Evolutionary conservation across 2,797 vertebrate genomes (phyloP).

Genomic region (Kryptopterus vitreolus): DNA sequence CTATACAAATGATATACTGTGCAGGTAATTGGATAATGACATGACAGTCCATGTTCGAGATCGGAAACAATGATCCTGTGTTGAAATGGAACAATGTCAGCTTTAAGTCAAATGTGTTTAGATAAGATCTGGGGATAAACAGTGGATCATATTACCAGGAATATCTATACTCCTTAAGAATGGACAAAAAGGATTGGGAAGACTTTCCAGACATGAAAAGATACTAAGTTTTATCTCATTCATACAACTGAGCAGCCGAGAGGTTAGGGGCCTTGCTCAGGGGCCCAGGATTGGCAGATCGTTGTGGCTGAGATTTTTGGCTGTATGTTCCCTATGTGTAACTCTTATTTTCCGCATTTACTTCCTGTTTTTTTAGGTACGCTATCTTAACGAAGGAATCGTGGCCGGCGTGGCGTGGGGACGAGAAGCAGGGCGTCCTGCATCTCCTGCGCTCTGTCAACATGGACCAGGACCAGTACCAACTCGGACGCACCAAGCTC

Average conservation of each 20-base stretch:
- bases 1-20: background rate
- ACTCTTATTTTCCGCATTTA: background rate
- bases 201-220: too few species aligned
- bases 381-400: conserved; percentile 96
- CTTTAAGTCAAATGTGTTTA: conserved; percentile 4
- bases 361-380: conserved; percentile 74
- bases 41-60: background rate
- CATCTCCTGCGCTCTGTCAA: conserved; percentile 90
- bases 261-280: too few species aligned
- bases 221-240: too few species aligned
- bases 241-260: too few species aligned
- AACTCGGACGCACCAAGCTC: conserved; percentile 90
- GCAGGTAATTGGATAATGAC: conserved; percentile 14
- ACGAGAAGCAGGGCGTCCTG: conserved; percentile 92
- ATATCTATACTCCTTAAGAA: too few species aligned
- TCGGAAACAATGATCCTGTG: conserved; percentile 1
- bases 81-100: conserved; percentile 8
- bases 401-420: conserved; percentile 93
- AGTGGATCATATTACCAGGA: background rate
- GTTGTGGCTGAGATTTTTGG: background rate
- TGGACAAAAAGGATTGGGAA: too few species aligned
- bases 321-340: background rate
- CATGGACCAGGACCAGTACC: conserved; percentile 95
- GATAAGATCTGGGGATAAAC: background rate
- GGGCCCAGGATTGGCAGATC: too few species aligned